Percentiles rank a stretch among this genome's conserved stretches.
Conservation (phyloP, 1,140 invertebrate species). For the Megathymus violae region DNA sequence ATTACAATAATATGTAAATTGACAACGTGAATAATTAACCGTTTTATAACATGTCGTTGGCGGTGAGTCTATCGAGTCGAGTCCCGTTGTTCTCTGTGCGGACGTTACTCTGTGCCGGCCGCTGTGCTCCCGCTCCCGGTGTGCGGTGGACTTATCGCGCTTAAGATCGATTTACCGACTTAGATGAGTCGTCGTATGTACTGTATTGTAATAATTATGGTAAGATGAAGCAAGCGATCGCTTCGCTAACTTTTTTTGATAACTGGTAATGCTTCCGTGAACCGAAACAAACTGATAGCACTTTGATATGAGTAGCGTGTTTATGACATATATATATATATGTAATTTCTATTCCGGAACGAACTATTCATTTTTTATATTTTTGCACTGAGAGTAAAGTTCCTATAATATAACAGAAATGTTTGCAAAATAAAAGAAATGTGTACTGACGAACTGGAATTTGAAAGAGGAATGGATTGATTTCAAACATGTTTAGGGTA, state of each 20-base stretch:
- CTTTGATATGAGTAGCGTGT: conserved; percentile 47
- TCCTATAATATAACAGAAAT: conserved; percentile 72
- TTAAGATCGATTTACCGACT: conserved; percentile 70
- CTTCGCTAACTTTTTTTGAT: conserved; percentile 61
- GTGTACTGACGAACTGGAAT: conserved; percentile 44
- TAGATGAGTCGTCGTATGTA: conserved; percentile 56
- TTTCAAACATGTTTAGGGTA: conserved; percentile 64
- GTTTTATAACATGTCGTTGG: no score
- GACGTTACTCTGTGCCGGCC: neutral
- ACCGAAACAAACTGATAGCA: conserved; percentile 50
- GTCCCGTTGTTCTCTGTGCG: no score
- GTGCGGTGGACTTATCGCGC: conserved; percentile 53
- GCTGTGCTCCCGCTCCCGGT: conserved; percentile 43
- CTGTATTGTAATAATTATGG: conserved; percentile 37
- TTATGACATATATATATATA: conserved; percentile 40
- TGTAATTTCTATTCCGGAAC: conserved; percentile 40
- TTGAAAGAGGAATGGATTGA: conserved; percentile 26
- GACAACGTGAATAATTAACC: no score
- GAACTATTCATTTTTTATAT: conserved; percentile 55
- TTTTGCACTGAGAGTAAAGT: conserved; percentile 77
- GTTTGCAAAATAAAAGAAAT: conserved; percentile 46
- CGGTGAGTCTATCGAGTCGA: no score
- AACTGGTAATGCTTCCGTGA: conserved; percentile 60
- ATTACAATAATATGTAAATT: no score
- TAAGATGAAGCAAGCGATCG: conserved; percentile 53